phyloP scores from a whole-genome alignment of 2,888 invertebrate species.

The Holacanthella duospinosa region DNA sequence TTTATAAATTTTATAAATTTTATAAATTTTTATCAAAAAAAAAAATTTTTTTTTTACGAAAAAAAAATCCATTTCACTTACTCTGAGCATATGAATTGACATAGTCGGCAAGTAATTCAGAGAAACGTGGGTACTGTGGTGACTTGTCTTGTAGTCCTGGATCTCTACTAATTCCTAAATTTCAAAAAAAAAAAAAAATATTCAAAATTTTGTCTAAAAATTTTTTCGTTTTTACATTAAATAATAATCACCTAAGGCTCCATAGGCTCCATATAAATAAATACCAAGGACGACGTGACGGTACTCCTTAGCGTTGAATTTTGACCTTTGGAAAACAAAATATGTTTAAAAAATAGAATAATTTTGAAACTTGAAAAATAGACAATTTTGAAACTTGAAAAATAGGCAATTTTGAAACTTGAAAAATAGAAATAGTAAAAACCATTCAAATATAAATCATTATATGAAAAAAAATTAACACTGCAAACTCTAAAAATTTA shows the following conservation, averaged over 20 bases:
- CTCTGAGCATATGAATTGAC: conserved; percentile 25
- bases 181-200: neutral
- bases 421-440: too few relatives aligned
- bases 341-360: neutral
- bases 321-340: conserved; percentile 19
- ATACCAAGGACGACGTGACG: conserved; percentile 36
- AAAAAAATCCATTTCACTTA: conserved; percentile 11
- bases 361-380: neutral
- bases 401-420: neutral
- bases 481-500: too few relatives aligned
- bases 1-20: neutral
- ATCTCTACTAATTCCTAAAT: conserved; percentile 27
- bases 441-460: too few relatives aligned
- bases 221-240: neutral
- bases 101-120: conserved; percentile 29
- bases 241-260: conserved; percentile 24
- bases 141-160: conserved; percentile 33
- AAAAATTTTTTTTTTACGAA: neutral
- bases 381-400: neutral
- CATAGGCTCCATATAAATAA: conserved; percentile 32
- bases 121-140: conserved; percentile 18
- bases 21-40: neutral
- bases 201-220: neutral
- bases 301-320: conserved; percentile 31
- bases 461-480: too few relatives aligned